A percentile compares a stretch with the other conserved stretches of the same genome.
phyloP scores from a whole-genome alignment of 2,797 vertebrate genomes.

The Mormyrops boulengeri region DNA sequence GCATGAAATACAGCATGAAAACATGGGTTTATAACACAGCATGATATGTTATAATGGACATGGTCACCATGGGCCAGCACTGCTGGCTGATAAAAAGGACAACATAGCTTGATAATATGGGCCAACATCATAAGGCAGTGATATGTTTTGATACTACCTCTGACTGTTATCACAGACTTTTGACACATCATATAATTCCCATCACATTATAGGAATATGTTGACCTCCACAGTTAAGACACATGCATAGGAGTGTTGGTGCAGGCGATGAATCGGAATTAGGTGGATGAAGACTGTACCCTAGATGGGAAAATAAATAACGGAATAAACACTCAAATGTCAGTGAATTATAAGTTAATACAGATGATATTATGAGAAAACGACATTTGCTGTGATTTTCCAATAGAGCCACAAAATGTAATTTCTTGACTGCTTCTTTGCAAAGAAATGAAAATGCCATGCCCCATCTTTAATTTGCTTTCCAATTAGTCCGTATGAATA shows the following conservation, averaged over 20 bases:
- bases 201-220: not conserved
- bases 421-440: not conserved
- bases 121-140: not conserved
- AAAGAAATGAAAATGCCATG: constrained; percentile 16
- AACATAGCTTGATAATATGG: not conserved
- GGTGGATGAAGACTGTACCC: not conserved
- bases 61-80: not conserved
- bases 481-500: constrained; percentile 33
- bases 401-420: not conserved
- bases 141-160: not conserved
- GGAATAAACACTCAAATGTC: not conserved
- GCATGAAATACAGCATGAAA: not conserved
- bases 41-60: not conserved
- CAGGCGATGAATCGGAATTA: not conserved
- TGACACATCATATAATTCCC: not conserved
- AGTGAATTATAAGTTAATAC: not conserved
- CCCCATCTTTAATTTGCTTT: constrained; percentile 22
- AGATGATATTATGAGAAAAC: not conserved
- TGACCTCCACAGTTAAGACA: not conserved
- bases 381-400: not conserved
- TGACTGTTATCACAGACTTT: not conserved
- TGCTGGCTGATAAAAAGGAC: not conserved
- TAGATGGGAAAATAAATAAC: not conserved
- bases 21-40: not conserved
- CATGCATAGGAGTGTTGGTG: not conserved